Percentiles rank a stretch among this genome's conserved stretches.
These are phyloP conservation scores for fruit fly (Drosophila melanogaster) DNA, from an alignment of 1,140 invertebrate species.

Conservation along the genomic window Release_6_plus_ISO1_MT NT_033779.5:18501501-18502000, in stretches of 20 bases:
- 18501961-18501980: constrained; percentile 54
- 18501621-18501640: no score
- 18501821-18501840: constrained; percentile 23
- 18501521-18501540: constrained; percentile 27
- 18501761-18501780: constrained; percentile 41
- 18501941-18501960: constrained; percentile 46
- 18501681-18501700: constrained; percentile 10
- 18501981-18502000: constrained; percentile 80
- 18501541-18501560: background rate
- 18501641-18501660: no score
- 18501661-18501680: background rate
- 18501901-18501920: constrained; percentile 79
- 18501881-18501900: constrained; percentile 78
- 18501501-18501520: constrained; percentile 22
- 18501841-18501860: constrained; percentile 22
- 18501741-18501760: constrained; percentile 12
- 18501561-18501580: background rate
- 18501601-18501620: no score
- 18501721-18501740: constrained; percentile 1
- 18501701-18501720: constrained; percentile 19
- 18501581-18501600: no score
- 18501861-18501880: constrained; percentile 74
- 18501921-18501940: constrained; percentile 10
- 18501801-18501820: constrained; percentile 49
- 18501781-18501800: constrained; percentile 28